phyloP scores from a whole-genome alignment of 2,888 invertebrate species.

The Saturnia japonica region DNA sequence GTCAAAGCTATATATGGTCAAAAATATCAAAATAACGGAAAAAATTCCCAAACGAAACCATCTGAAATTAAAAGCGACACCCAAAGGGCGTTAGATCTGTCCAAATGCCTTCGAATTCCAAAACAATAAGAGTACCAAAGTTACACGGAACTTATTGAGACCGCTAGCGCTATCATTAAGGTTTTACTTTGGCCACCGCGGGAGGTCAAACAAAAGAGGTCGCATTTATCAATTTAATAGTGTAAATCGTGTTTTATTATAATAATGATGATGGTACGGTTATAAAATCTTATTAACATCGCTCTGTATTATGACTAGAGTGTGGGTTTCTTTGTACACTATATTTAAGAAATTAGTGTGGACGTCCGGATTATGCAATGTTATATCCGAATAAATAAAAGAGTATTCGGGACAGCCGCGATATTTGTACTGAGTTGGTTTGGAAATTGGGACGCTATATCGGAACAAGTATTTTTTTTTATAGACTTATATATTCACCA shows the following conservation, averaged over 20 bases:
- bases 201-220: background rate
- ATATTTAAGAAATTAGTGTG: background rate
- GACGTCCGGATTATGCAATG: too few species aligned
- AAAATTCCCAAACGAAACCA: background rate
- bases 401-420: too few species aligned
- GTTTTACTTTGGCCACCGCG: slow-evolving; percentile 40
- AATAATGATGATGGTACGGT: background rate
- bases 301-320: background rate
- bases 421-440: too few species aligned
- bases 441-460: too few species aligned
- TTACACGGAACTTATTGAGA: slow-evolving; percentile 38
- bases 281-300: background rate
- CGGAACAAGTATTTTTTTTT: too few species aligned
- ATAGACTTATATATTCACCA: too few species aligned
- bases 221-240: slow-evolving; percentile 1
- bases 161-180: slow-evolving; percentile 47
- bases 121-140: slow-evolving; percentile 40
- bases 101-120: slow-evolving; percentile 14
- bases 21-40: too few species aligned
- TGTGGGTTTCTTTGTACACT: background rate
- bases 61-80: background rate
- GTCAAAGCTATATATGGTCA: too few species aligned
- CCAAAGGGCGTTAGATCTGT: slow-evolving; percentile 15
- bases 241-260: background rate
- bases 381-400: too few species aligned